These are phyloP conservation scores for Platysteira castanea DNA, from an alignment of 2,113 vertebrate species.

Conservation along the genomic window DNA sequence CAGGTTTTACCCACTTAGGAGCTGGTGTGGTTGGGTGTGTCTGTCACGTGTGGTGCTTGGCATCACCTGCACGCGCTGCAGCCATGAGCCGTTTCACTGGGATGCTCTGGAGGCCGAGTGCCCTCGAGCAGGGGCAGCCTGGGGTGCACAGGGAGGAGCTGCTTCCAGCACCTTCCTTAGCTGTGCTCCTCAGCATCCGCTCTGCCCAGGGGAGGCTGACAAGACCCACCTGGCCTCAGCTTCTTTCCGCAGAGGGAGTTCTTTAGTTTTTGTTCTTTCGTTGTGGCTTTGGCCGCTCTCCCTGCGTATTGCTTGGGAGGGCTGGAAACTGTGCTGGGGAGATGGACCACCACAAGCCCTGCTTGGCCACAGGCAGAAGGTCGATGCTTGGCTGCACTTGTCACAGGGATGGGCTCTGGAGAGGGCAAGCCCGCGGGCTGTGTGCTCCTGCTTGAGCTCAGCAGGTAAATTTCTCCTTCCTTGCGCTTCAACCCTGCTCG, in stretches of 20 bases:
- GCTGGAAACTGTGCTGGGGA: background rate
- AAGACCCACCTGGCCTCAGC: background rate
- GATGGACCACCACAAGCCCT: rapidly evolving
- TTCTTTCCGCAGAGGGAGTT: background rate
- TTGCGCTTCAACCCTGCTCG: rapidly evolving
- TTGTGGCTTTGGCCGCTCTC: background rate
- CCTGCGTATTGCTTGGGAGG: background rate
- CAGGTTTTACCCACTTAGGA: background rate
- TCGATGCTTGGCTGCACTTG: rapidly evolving
- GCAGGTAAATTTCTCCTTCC: background rate
- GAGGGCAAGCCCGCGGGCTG: rapidly evolving
- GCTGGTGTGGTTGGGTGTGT: background rate
- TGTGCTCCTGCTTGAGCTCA: background rate
- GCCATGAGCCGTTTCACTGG: background rate
- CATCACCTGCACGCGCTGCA: background rate
- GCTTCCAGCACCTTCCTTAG: background rate
- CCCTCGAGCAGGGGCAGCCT: background rate
- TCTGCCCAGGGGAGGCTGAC: background rate
- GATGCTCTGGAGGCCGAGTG: background rate
- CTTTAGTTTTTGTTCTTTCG: background rate
- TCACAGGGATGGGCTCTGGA: background rate
- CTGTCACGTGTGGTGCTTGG: background rate
- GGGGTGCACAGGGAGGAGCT: background rate
- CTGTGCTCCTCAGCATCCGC: background rate
- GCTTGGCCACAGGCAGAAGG: background rate